These are phyloP conservation scores for Limnothrissa miodon DNA, from an alignment of 2,113 vertebrate genomes.

Conservation along the genomic window DNA sequence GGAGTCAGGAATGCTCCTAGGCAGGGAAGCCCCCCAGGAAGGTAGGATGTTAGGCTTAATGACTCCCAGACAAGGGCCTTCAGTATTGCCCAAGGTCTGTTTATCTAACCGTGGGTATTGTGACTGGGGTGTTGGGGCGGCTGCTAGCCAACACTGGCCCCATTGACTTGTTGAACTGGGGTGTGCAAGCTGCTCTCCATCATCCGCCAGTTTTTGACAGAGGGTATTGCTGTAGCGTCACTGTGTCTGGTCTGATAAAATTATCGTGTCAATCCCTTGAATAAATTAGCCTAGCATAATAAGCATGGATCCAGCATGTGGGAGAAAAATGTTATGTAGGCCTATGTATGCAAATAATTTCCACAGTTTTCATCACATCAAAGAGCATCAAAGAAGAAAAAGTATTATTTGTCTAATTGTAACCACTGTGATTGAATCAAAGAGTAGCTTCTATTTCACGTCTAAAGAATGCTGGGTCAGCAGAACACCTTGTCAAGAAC, in stretches of 20 bases:
- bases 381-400: not conserved
- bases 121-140: not conserved
- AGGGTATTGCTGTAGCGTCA: not conserved
- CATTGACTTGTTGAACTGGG: not conserved
- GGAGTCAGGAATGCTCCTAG: conserved; percentile 7
- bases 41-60: conserved; percentile 19
- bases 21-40: not conserved
- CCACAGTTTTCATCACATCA: not conserved
- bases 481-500: not conserved
- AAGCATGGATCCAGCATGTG: not conserved
- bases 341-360: not conserved
- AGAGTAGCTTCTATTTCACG: not conserved
- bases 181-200: not conserved
- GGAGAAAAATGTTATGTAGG: not conserved
- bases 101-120: not conserved
- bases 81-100: conserved; percentile 9
- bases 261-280: not conserved
- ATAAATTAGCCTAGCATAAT: not conserved
- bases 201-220: not conserved
- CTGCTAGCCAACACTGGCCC: not conserved
- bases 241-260: not conserved
- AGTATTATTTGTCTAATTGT: not conserved
- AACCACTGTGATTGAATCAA: not conserved
- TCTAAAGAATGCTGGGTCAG: not conserved
- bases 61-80: conserved; percentile 22